Evolutionary conservation across 1,140 invertebrate genomes (phyloP).

Genomic region (Homarus americanus): DNA sequence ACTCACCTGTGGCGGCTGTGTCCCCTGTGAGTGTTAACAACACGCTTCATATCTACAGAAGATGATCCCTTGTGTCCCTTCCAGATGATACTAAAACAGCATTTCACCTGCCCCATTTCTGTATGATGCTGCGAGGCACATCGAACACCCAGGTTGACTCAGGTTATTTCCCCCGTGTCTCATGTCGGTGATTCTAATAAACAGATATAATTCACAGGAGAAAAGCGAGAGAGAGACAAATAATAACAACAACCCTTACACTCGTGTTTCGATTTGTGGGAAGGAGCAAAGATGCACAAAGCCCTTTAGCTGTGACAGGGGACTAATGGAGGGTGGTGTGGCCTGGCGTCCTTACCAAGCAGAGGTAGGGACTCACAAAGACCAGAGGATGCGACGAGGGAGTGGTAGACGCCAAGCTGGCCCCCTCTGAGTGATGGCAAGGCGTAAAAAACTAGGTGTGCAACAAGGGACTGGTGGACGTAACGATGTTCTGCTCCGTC

Average conservation of each 20-base stretch:
- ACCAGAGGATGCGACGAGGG: conserved; percentile 49
- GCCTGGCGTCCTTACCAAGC: conserved; percentile 51
- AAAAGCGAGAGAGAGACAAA: neutral
- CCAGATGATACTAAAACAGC: neutral
- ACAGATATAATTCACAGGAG: neutral
- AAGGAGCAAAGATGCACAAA: conserved; percentile 47
- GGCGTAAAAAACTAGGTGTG: conserved; percentile 46
- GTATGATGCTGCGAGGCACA: neutral
- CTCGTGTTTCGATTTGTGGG: conserved; percentile 35
- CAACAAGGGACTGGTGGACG: conserved; percentile 42
- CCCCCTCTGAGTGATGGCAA: conserved; percentile 60
- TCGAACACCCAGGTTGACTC: neutral
- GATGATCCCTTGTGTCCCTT: too few species aligned
- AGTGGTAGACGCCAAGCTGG: conserved; percentile 38
- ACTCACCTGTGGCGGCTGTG: too few species aligned
- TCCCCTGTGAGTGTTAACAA: too few species aligned
- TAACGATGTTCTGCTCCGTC: conserved; percentile 19
- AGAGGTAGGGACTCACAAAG: conserved; percentile 50
- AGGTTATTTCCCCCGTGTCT: neutral
- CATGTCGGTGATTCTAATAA: neutral
- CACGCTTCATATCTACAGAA: too few species aligned
- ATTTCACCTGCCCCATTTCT: neutral
- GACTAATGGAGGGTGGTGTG: conserved; percentile 52
- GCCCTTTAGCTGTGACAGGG: conserved; percentile 54
- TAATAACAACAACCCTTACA: neutral